Conservation (phyloP, 2,888 invertebrate genomes). For the Hemistola chrysoprasaria region DNA sequence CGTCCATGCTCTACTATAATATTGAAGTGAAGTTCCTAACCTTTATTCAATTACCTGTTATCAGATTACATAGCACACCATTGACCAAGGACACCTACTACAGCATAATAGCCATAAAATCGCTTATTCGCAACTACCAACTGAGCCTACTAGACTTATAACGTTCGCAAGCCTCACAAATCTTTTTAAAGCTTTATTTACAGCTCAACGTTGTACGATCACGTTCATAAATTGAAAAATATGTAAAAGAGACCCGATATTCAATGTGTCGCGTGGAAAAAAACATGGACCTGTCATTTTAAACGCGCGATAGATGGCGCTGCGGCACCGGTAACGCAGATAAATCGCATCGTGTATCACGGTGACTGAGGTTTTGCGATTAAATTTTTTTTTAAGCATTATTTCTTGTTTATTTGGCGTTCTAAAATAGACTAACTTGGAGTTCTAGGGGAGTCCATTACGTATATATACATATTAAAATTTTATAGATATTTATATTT, state of each 20-base stretch:
- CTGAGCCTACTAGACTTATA: slow-evolving; percentile 30
- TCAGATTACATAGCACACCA: background rate
- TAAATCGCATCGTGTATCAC: slow-evolving; percentile 60
- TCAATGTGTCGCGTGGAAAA: slow-evolving; percentile 64
- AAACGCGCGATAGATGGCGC: slow-evolving; percentile 65
- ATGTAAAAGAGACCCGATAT: slow-evolving; percentile 67
- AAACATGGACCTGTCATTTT: slow-evolving; percentile 73
- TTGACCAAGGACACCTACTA: slow-evolving; percentile 11
- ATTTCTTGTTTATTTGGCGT: too few species aligned
- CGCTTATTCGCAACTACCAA: slow-evolving; percentile 22
- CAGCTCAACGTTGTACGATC: slow-evolving; percentile 48
- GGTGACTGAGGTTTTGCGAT: slow-evolving; percentile 6
- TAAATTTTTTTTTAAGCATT: too few species aligned
- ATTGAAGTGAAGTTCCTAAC: too few species aligned
- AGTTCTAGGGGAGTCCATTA: too few species aligned
- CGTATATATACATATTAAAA: too few species aligned
- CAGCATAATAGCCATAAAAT: slow-evolving; percentile 31
- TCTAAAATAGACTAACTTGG: too few species aligned
- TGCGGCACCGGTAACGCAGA: slow-evolving; percentile 53
- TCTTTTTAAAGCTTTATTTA: slow-evolving; percentile 57
- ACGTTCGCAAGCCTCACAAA: slow-evolving; percentile 33
- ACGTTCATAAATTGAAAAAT: slow-evolving; percentile 68
- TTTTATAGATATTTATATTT: too few species aligned
- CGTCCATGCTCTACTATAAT: too few species aligned
- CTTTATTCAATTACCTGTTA: background rate